Conservation (phyloP, 2,888 invertebrate genomes). For the Apeira syringaria region DNA sequence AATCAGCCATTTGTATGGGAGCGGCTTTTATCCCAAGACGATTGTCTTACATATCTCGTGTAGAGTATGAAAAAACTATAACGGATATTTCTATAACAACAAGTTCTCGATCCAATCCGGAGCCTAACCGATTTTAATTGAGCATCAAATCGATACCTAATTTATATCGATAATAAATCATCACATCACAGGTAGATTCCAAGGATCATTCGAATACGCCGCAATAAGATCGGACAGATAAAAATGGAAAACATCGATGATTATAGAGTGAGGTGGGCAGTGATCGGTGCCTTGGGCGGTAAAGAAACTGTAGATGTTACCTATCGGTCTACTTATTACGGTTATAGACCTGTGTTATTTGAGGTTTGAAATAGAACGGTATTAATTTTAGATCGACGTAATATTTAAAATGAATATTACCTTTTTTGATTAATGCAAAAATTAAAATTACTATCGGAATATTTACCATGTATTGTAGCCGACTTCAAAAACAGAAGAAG, state of each 20-base stretch:
- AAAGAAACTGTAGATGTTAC: constrained; percentile 26
- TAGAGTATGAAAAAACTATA: too few species aligned
- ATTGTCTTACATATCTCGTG: too few species aligned
- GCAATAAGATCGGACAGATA: constrained; percentile 56
- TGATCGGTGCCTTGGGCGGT: constrained; percentile 47
- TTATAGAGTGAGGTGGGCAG: constrained; percentile 39
- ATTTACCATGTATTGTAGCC: too few species aligned
- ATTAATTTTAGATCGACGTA: too few species aligned
- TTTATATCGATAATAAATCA: constrained; percentile 49
- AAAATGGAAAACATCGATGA: constrained; percentile 46
- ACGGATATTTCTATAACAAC: not conserved
- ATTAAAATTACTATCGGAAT: too few species aligned
- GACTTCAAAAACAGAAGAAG: too few species aligned
- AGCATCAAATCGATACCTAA: constrained; percentile 40
- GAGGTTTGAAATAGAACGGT: not conserved
- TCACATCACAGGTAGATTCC: constrained; percentile 49
- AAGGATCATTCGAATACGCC: constrained; percentile 48
- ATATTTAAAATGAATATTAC: too few species aligned
- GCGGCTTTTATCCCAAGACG: too few species aligned
- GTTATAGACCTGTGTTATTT: not conserved
- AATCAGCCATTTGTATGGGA: too few species aligned
- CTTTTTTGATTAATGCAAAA: too few species aligned
- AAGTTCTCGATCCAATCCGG: not conserved
- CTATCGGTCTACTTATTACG: constrained; percentile 10
- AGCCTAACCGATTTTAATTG: constrained; percentile 37